Percentiles rank a stretch among this genome's conserved stretches.
phyloP scores from a whole-genome alignment of 2,888 invertebrate species.

The Elegia similella region DNA sequence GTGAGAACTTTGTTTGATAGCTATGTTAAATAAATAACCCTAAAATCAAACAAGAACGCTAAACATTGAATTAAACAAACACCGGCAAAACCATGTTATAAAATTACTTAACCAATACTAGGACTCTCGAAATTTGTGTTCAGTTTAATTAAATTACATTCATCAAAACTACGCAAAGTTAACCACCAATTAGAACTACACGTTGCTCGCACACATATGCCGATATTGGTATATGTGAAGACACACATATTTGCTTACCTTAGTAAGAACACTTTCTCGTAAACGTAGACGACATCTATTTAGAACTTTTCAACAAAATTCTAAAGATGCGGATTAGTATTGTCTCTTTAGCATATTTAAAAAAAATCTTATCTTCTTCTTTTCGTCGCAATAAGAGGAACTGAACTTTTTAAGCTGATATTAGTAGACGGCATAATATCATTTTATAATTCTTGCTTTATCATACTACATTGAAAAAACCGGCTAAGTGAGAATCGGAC shows the following conservation, averaged over 20 bases:
- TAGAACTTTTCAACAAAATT: too few species aligned
- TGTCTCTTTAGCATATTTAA: too few species aligned
- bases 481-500: too few species aligned
- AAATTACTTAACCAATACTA: not conserved
- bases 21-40: not conserved
- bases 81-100: not conserved
- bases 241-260: not conserved
- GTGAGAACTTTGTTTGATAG: not conserved
- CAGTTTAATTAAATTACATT: slow-evolving; percentile 34
- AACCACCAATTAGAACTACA: slow-evolving; percentile 45
- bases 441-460: too few species aligned
- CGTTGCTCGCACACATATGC: slow-evolving; percentile 13
- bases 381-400: too few species aligned
- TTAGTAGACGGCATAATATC: too few species aligned
- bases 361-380: too few species aligned
- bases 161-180: slow-evolving; percentile 42
- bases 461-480: too few species aligned
- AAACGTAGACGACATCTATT: too few species aligned
- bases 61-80: not conserved
- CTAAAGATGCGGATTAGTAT: too few species aligned
- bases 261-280: not conserved
- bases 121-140: slow-evolving; percentile 17
- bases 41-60: not conserved
- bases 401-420: too few species aligned
- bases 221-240: not conserved